phyloP scores from a whole-genome alignment of 2,888 invertebrate species.

The Chloromyia formosa region DNA sequence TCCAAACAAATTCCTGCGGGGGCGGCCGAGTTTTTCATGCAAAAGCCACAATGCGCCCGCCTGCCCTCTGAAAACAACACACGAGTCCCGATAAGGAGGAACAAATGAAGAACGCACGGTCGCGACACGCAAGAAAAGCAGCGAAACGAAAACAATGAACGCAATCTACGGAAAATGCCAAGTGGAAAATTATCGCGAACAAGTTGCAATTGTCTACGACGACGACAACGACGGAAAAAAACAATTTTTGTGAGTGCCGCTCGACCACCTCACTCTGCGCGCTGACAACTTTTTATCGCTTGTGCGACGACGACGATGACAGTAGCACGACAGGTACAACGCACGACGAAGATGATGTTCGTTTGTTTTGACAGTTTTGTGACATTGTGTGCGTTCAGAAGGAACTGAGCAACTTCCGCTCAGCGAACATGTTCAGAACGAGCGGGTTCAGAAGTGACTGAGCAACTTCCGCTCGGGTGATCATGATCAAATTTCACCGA shows the following conservation, averaged over 20 bases:
- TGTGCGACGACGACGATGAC: too few species aligned
- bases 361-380: conserved; percentile 32
- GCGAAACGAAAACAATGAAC: neutral
- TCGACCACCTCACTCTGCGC: conserved; percentile 28
- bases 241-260: neutral
- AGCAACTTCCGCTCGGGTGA: too few species aligned
- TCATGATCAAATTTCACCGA: too few species aligned
- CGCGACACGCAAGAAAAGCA: conserved; percentile 14
- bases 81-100: conserved; percentile 1
- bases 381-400: too few species aligned
- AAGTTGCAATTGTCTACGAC: conserved; percentile 8
- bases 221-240: conserved; percentile 11
- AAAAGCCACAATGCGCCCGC: conserved; percentile 8
- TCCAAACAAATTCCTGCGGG: neutral
- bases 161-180: conserved; percentile 15
- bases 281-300: conserved; percentile 33
- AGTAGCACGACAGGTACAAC: too few species aligned
- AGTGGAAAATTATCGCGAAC: conserved; percentile 27
- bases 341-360: neutral
- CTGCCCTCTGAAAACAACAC: too few species aligned
- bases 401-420: too few species aligned
- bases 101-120: too few species aligned
- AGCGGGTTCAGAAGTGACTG: too few species aligned
- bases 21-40: too few species aligned
- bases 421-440: too few species aligned